These are phyloP conservation scores for Flabesymbios commensalis DNA, from an alignment of 2,888 invertebrate species.

Conservation along the genomic window DNA sequence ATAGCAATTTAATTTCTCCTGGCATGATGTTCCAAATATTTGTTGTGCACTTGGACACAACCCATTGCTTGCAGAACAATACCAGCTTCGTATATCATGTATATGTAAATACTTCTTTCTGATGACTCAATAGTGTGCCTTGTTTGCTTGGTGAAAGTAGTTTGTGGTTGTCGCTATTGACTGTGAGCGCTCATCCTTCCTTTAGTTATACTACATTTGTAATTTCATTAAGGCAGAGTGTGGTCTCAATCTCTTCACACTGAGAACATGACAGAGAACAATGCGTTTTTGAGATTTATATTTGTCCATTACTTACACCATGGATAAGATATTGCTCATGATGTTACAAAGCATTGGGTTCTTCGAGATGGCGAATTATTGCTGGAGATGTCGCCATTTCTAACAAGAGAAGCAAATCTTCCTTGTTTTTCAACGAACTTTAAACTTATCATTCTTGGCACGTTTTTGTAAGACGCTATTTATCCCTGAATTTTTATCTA, in stretches of 20 bases:
- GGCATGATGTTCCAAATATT: too few species aligned
- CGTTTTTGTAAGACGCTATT: too few species aligned
- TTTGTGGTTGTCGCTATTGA: too few species aligned
- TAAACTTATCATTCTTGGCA: too few species aligned
- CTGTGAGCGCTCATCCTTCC: too few species aligned
- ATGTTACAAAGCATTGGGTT: not conserved
- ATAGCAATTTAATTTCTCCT: not conserved
- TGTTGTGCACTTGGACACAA: too few species aligned
- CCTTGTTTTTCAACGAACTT: too few species aligned
- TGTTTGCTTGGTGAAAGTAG: too few species aligned
- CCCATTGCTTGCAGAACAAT: not conserved
- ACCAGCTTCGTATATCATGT: not conserved
- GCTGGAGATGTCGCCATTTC: too few species aligned
- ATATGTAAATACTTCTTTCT: not conserved
- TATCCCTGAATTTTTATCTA: too few species aligned
- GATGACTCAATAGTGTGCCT: too few species aligned
- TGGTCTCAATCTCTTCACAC: constrained; percentile 22
- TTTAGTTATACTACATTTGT: constrained; percentile 6
- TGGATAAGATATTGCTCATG: not conserved
- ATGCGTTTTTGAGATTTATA: not conserved
- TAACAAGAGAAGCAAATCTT: too few species aligned
- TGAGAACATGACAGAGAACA: constrained; percentile 21
- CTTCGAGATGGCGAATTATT: not conserved
- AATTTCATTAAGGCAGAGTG: constrained; percentile 28
- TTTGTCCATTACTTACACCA: not conserved